These are phyloP conservation scores for Notamacropus eugenii DNA, from an alignment of 2,797 vertebrate species.

Conservation along the genomic window DNA sequence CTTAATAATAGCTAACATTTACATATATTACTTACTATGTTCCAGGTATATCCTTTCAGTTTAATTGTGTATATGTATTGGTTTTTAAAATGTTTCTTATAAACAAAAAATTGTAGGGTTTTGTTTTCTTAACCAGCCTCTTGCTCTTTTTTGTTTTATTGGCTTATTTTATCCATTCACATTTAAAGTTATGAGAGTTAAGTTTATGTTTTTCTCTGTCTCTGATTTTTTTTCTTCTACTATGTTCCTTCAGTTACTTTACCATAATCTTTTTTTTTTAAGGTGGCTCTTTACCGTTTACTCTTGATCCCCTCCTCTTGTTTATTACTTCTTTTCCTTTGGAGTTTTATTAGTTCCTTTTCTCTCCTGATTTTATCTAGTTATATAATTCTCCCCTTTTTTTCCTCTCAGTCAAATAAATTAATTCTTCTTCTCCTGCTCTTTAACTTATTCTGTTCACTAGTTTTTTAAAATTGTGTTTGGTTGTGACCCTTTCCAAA, in stretches of 20 bases:
- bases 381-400: neutral
- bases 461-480: neutral
- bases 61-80: neutral
- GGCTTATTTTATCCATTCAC: neutral
- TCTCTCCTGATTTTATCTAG: neutral
- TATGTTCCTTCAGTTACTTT: neutral
- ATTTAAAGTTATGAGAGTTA: neutral
- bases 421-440: neutral
- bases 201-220: too few species aligned
- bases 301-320: neutral
- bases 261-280: too few species aligned
- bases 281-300: neutral
- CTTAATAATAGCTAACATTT: neutral
- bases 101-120: neutral
- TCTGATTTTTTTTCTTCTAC: neutral
- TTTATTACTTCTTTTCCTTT: neutral
- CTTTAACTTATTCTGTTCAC: neutral
- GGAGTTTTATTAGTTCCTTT: neutral
- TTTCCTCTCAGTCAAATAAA: neutral
- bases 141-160: neutral
- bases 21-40: neutral
- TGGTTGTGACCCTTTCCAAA: neutral
- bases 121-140: neutral
- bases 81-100: neutral
- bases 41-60: neutral